Percentiles rank a stretch among this genome's conserved stretches.
Evolutionary conservation across 2,888 invertebrate genomes (phyloP).

Genomic region (Ichneumoninae sp.): DNA sequence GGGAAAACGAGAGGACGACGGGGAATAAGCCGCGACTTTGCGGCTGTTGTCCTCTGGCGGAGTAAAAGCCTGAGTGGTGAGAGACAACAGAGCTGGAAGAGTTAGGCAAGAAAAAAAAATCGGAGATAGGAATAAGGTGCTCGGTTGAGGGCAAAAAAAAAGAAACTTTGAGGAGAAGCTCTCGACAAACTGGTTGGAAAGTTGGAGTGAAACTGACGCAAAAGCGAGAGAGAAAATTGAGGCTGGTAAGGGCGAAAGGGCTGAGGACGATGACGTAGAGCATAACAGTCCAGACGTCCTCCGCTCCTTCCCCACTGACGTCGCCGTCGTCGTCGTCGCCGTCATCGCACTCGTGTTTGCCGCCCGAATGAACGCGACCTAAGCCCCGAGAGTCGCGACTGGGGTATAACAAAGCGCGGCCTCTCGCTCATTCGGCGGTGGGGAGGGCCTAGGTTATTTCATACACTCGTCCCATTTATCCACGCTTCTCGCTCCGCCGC

Average conservation of each 20-base stretch:
- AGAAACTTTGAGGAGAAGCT: background rate
- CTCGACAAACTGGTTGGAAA: constrained; percentile 1
- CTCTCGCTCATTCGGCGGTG: constrained; percentile 2
- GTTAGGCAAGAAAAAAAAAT: background rate
- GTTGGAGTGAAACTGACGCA: constrained; percentile 23
- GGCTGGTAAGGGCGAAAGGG: constrained; percentile 68
- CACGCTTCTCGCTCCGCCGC: constrained; percentile 38
- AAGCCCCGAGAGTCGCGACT: constrained; percentile 44
- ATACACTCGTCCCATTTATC: constrained; percentile 6
- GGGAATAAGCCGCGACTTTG: constrained; percentile 46
- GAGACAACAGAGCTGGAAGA: constrained; percentile 38
- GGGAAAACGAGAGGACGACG: constrained; percentile 11
- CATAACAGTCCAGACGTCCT: constrained; percentile 68
- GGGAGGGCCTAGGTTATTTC: constrained; percentile 8
- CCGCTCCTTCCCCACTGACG: constrained; percentile 37
- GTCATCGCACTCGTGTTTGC: constrained; percentile 53
- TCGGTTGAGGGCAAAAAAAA: constrained; percentile 26
- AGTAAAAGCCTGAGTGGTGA: constrained; percentile 1
- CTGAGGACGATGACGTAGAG: constrained; percentile 66
- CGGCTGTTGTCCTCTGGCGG: constrained; percentile 20
- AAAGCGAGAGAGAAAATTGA: constrained; percentile 63
- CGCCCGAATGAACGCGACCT: constrained; percentile 66
- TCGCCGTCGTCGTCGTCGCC: constrained; percentile 29
- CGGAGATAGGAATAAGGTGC: constrained; percentile 12
- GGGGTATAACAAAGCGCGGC: constrained; percentile 33